Percentiles rank a stretch among this genome's conserved stretches.
phyloP scores from a whole-genome alignment of 2,797 vertebrate genomes.

The Lepidocolaptes lacrymiger region DNA sequence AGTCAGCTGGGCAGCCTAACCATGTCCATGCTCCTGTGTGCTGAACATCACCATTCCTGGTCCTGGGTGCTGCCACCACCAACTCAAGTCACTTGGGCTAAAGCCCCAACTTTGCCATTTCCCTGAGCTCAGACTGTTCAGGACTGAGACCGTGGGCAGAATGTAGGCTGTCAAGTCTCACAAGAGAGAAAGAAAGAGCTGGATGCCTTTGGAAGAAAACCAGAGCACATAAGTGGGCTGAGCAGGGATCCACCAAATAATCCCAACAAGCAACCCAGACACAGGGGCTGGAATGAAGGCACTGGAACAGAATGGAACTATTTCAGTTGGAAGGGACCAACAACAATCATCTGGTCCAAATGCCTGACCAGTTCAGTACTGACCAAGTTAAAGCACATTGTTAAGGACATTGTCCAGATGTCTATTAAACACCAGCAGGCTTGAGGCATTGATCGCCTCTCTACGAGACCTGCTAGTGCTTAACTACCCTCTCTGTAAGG shows the following conservation, averaged over 20 bases:
- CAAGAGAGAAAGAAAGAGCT: background rate
- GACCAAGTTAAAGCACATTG: background rate
- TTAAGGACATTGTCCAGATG: background rate
- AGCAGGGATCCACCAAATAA: background rate
- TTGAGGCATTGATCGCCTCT: background rate
- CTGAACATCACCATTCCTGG: background rate
- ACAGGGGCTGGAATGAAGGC: background rate
- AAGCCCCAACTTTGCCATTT: background rate
- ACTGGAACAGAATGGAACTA: background rate
- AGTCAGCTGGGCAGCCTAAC: background rate
- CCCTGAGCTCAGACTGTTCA: background rate
- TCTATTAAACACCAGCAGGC: background rate
- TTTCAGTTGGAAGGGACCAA: background rate
- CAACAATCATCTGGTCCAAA: background rate
- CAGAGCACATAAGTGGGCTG: background rate
- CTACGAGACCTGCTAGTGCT: background rate
- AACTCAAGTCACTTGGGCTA: fast-evolving
- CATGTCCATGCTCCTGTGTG: background rate
- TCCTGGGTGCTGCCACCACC: background rate
- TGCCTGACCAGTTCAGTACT: background rate
- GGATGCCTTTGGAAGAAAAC: background rate
- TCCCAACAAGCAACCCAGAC: background rate
- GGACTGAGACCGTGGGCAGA: background rate
- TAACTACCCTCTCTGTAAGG: background rate
- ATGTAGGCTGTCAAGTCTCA: background rate